These are phyloP conservation scores for Leptoclinus maculatus DNA, from an alignment of 2,797 vertebrate species.

Conservation along the genomic window DNA sequence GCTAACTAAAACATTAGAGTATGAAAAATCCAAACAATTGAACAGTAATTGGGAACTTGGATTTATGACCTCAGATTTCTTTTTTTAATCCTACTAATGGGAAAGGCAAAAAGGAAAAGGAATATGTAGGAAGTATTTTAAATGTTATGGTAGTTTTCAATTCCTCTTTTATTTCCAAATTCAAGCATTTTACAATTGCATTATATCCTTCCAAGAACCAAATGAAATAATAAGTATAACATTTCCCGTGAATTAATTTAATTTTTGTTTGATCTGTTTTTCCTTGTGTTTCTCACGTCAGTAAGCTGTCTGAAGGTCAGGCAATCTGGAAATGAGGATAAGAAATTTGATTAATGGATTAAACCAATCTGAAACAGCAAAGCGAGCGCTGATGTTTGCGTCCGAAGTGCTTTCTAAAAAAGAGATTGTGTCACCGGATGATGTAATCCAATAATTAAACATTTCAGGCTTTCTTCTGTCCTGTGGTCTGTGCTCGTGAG, in stretches of 20 bases:
- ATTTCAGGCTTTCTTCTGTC: conserved; percentile 52
- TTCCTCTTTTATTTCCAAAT: background rate
- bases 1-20: background rate
- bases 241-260: conserved; percentile 25
- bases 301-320: conserved; percentile 48
- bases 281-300: conserved; percentile 28
- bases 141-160: background rate
- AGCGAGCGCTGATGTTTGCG: conserved; percentile 29
- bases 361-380: conserved; percentile 32
- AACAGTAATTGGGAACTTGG: background rate
- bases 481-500: conserved; percentile 40
- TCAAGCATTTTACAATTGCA: background rate
- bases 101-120: background rate
- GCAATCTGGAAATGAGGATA: conserved; percentile 57
- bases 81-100: background rate
- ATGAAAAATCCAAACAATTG: background rate
- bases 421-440: conserved; percentile 32
- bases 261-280: conserved; percentile 32
- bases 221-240: conserved; percentile 27
- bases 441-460: conserved; percentile 56
- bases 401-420: conserved; percentile 45
- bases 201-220: background rate
- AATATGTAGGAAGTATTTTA: background rate
- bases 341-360: conserved; percentile 66
- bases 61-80: background rate